Base-by-base conservation (phyloP, 1,140 invertebrate species). In the Leptopilina boulardi region DNA sequence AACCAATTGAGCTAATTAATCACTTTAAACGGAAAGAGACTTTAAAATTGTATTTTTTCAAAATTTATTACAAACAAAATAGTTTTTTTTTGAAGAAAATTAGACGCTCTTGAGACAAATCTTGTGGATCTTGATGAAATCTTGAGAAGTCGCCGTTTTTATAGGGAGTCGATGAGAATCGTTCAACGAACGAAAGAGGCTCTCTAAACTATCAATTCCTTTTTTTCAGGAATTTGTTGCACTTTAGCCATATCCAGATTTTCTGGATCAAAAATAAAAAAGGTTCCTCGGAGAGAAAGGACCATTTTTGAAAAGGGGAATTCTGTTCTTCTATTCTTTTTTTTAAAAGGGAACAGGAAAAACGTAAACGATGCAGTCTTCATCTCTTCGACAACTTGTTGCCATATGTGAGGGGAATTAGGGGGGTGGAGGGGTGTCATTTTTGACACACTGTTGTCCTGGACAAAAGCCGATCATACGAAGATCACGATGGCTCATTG, bases 281-380 rank as follows among this genome's bases (percentile, higher is more conserved):
- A 30, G 21, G 21, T 4, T 21, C 56, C 23, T n/a, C 3, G n/a
- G 15, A 15, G 15, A 1, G 44, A n/a, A n/a, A n/a, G 11, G 11
- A 47, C 13, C n/a, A 18, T 44, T 15, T 3, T 9, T 44, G 42
- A n/a, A 3, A 15, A n/a, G 42, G 0, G 56, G 59, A 11, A 5
- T 30, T 66, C 59, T 13, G 59, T 66, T 66, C 30, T 4, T 66
- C 59, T 26, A 23, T 66, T 66, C 59, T 30, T 66, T 66, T 23
- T 6, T n/a, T n/a, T n/a, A n/a, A n/a, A n/a, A n/a, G 23, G 13
- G 59, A 66, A n/a, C 59, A 66, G 59, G 47, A 51, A 59, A 54
- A 54, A 54, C 18, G n/a, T 54, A 54, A 66, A 66, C 59, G 59
- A 66, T 66, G 23, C 59, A 66, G 59, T 66, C 59, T 66, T 66